Conservation (phyloP, 2,888 invertebrate genomes). For the Lepidochrysops patricia region DNA sequence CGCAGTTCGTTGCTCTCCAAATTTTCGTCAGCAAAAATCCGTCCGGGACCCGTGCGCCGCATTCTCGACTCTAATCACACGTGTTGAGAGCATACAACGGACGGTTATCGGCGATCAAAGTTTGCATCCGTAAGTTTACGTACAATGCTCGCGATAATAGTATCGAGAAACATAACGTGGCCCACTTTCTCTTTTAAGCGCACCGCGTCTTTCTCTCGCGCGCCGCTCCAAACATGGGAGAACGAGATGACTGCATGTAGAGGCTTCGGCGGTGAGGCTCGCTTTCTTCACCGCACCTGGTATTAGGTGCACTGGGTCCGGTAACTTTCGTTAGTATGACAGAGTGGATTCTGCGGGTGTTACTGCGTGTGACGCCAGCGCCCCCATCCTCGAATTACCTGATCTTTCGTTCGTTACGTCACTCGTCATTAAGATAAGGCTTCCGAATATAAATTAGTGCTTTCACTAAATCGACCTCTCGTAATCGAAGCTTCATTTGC, state of each 20-base stretch:
- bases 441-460: slow-evolving; percentile 2
- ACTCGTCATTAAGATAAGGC: slow-evolving; percentile 15
- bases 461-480: not conserved
- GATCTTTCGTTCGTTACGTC: slow-evolving; percentile 45
- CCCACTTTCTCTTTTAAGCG: slow-evolving; percentile 74
- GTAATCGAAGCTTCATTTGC: not conserved
- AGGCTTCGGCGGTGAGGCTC: slow-evolving; percentile 50
- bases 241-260: slow-evolving; percentile 54
- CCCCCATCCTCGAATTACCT: slow-evolving; percentile 43
- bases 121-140: slow-evolving; percentile 61
- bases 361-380: slow-evolving; percentile 26
- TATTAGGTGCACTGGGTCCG: slow-evolving; percentile 68
- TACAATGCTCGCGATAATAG: slow-evolving; percentile 71
- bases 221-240: slow-evolving; percentile 32
- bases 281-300: slow-evolving; percentile 73
- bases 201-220: slow-evolving; percentile 55
- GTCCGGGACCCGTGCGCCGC: not conserved
- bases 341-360: slow-evolving; percentile 39
- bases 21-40: slow-evolving; percentile 47
- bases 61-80: slow-evolving; percentile 18
- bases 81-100: slow-evolving; percentile 24
- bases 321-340: slow-evolving; percentile 68
- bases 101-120: slow-evolving; percentile 29
- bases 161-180: slow-evolving; percentile 71
- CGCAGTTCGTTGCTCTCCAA: slow-evolving; percentile 71